These are phyloP conservation scores for Sturnira hondurensis DNA, from an alignment of 2,113 vertebrate genomes.

Conservation along the genomic window DNA sequence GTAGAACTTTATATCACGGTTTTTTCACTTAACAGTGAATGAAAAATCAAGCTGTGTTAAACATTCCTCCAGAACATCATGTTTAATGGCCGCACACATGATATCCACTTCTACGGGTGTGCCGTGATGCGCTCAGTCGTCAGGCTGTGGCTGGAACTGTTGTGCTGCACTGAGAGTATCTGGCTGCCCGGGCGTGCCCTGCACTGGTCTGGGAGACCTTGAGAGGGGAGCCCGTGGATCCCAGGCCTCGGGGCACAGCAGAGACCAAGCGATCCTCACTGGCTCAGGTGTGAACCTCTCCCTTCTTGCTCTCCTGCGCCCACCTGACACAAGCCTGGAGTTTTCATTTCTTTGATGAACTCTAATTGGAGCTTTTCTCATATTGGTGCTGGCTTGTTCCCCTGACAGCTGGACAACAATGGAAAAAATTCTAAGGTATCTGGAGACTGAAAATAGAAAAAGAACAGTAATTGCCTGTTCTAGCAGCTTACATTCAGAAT, in stretches of 20 bases:
- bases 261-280: fast-evolving
- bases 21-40: neutral
- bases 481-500: constrained; percentile 26
- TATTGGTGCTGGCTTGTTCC: neutral
- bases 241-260: fast-evolving
- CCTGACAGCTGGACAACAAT: neutral
- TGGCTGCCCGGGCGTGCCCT: fast-evolving
- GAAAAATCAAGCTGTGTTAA: neutral
- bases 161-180: neutral
- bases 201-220: neutral
- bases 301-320: neutral
- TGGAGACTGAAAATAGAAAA: constrained; percentile 30
- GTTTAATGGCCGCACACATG: neutral
- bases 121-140: neutral
- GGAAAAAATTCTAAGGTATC: constrained; percentile 31
- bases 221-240: fast-evolving
- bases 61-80: neutral
- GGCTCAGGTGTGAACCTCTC: fast-evolving
- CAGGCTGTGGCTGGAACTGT: fast-evolving
- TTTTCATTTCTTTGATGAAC: neutral
- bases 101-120: neutral
- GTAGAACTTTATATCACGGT: neutral
- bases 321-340: fast-evolving
- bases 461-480: constrained; percentile 17
- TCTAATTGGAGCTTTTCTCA: neutral